Evolutionary conservation across 2,113 vertebrate genomes (phyloP), one percentile per base, ranked within the genome.

Genomic region (Ranitomeya variabilis): DNA sequence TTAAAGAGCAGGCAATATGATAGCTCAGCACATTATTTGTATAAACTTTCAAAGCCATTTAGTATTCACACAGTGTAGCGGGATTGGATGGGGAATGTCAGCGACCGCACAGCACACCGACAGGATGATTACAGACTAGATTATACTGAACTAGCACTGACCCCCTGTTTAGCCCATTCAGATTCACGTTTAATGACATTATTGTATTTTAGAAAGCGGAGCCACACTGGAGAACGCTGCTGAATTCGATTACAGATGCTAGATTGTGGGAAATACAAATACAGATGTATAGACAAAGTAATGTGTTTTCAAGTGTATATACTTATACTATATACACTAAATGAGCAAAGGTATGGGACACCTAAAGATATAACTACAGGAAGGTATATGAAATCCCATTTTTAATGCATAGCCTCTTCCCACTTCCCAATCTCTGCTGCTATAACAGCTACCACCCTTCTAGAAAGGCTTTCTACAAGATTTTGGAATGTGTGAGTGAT

Each of bases 1-100:
- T 89, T 79, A 85, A 89, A 89, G 74, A 89, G 71, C 81, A 85
- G 78, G 80, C 87, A 31, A 83, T 88, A n/a, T 76, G 87, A 88
- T 88, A 82, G 66, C 87, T 88, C 82, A 84, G 81, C 87, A 84
- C 81, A 89, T 85, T 85, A 89, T 87, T 87, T 87, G 62, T 87
- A 80, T 80, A 87, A 87, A 87, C 86, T 69, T 87, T 87, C 80
- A 86, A 81, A 87, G 45, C 77, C 86, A 69, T 87, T 80, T 87
- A 57, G 77, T 80, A 80, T 45, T 64, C 77, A 81, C n/a, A 2
- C 76, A 31, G 86, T 79, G 86, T 80, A 80, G 71, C 62, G 64
- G 51, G 86, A 80, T 69, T 80, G 86, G 51, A 87, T 31, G 11
- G 77, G 62, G 86, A 87, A 87, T 80, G 77, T 80, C 77, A 71